These are phyloP conservation scores for Habropoda laboriosa DNA, from an alignment of 1,140 invertebrate species.

Conservation along the genomic window DNA sequence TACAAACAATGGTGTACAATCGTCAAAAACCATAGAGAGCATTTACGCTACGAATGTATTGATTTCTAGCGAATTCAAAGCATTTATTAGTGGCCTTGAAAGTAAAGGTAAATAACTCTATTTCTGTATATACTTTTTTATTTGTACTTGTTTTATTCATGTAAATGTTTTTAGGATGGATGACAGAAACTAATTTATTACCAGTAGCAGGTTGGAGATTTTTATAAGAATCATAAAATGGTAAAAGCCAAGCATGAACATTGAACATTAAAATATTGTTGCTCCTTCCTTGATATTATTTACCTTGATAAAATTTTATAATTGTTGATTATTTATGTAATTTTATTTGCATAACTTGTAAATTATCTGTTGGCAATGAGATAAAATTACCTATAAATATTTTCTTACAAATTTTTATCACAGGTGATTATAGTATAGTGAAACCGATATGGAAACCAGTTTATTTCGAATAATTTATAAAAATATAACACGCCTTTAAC, in stretches of 20 bases:
- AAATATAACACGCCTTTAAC: slow-evolving; percentile 69
- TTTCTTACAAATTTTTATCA: slow-evolving; percentile 52
- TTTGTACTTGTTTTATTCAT: slow-evolving; percentile 22
- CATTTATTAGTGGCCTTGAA: slow-evolving; percentile 79
- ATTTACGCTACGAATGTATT: slow-evolving; percentile 41
- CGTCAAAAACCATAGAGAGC: slow-evolving; percentile 51
- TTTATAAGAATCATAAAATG: slow-evolving; percentile 33
- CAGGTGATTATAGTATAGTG: slow-evolving; percentile 44
- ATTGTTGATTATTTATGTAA: slow-evolving; percentile 34
- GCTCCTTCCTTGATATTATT: slow-evolving; percentile 45
- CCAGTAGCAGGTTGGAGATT: slow-evolving; percentile 78
- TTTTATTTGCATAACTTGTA: slow-evolving; percentile 33
- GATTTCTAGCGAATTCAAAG: slow-evolving; percentile 77
- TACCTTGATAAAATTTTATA: slow-evolving; percentile 39
- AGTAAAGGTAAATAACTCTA: slow-evolving; percentile 70
- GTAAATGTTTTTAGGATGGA: slow-evolving; percentile 81
- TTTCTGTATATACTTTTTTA: not conserved
- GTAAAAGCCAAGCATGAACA: not conserved
- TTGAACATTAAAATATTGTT: slow-evolving; percentile 16
- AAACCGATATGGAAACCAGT: slow-evolving; percentile 61
- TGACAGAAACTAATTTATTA: slow-evolving; percentile 80
- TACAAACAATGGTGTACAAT: slow-evolving; percentile 13
- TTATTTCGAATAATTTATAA: slow-evolving; percentile 72
- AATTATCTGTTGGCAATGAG: slow-evolving; percentile 39
- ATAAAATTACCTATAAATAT: slow-evolving; percentile 49